Evolutionary conservation across 1,140 invertebrate species (phyloP).

Genomic region (Akabosia matsudoensis): DNA sequence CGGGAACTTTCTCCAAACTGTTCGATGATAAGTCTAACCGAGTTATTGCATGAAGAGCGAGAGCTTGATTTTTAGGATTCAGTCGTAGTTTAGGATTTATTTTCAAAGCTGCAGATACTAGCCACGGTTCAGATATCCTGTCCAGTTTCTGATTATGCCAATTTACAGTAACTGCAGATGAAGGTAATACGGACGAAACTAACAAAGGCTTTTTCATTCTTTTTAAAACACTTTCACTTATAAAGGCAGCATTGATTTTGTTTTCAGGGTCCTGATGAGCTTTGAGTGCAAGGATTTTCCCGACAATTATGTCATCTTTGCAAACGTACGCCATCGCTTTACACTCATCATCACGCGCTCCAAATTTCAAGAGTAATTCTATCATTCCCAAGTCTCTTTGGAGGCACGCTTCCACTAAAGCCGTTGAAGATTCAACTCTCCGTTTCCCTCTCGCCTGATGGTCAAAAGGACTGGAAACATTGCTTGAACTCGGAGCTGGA

Average conservation of each 20-base stretch:
- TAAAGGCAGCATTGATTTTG: conserved; percentile 43
- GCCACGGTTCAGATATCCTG: conserved; percentile 68
- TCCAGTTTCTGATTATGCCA: conserved; percentile 81
- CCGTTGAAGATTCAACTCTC: conserved; percentile 49
- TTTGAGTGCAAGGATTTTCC: conserved; percentile 73
- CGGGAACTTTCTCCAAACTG: conserved; percentile 73
- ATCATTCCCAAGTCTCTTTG: conserved; percentile 63
- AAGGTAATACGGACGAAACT: conserved; percentile 70
- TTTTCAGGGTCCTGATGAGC: conserved; percentile 50
- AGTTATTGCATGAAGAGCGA: conserved; percentile 84
- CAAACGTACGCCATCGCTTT: conserved; percentile 70
- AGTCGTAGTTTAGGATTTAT: conserved; percentile 78
- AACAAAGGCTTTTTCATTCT: conserved; percentile 38
- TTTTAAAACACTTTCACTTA: conserved; percentile 44
- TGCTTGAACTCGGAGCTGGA: conserved; percentile 15
- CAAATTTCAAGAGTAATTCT: conserved; percentile 74
- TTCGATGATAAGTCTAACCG: conserved; percentile 92
- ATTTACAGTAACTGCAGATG: conserved; percentile 84
- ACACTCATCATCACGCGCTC: conserved; percentile 83
- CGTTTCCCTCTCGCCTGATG: conserved; percentile 3
- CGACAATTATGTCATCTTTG: conserved; percentile 68
- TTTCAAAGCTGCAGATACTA: conserved; percentile 74
- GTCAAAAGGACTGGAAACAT: conserved; percentile 27
- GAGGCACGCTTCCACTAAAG: conserved; percentile 70
- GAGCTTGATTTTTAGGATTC: conserved; percentile 65